These are phyloP conservation scores for Xenopus petersii DNA, from an alignment of 2,797 vertebrate species.

Conservation along the genomic window DNA sequence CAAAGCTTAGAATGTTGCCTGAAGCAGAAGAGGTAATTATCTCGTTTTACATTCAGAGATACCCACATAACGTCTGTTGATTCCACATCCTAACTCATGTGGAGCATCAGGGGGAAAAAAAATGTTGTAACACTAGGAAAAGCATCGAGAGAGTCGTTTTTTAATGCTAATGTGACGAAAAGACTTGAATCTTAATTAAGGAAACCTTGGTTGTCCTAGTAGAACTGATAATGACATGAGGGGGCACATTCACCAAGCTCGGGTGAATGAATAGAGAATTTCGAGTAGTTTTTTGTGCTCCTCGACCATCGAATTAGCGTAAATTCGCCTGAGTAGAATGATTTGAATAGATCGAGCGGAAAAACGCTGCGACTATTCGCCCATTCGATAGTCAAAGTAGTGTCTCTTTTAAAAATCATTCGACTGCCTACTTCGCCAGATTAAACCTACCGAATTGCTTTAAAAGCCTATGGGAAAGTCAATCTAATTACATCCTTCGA, in stretches of 20 bases:
- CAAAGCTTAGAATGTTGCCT: conserved; percentile 8
- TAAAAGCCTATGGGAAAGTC: too few species aligned
- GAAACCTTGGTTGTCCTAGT: neutral
- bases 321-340: too few species aligned
- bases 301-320: too few species aligned
- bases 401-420: too few species aligned
- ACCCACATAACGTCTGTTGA: conserved; percentile 6
- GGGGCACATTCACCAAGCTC: conserved; percentile 35
- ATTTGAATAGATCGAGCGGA: too few species aligned
- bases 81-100: neutral
- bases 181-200: neutral
- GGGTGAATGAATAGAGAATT: too few species aligned
- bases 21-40: conserved; percentile 38
- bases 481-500: too few species aligned
- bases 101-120: conserved; percentile 14
- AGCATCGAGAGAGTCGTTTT: neutral
- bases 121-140: neutral
- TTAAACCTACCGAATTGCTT: too few species aligned
- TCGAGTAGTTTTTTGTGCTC: too few species aligned
- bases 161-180: neutral
- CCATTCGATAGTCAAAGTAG: too few species aligned
- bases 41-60: conserved; percentile 10
- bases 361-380: too few species aligned
- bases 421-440: too few species aligned
- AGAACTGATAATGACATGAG: neutral